phyloP scores from a whole-genome alignment of 2,113 vertebrate species.

The Ctenodactylus gundi region DNA sequence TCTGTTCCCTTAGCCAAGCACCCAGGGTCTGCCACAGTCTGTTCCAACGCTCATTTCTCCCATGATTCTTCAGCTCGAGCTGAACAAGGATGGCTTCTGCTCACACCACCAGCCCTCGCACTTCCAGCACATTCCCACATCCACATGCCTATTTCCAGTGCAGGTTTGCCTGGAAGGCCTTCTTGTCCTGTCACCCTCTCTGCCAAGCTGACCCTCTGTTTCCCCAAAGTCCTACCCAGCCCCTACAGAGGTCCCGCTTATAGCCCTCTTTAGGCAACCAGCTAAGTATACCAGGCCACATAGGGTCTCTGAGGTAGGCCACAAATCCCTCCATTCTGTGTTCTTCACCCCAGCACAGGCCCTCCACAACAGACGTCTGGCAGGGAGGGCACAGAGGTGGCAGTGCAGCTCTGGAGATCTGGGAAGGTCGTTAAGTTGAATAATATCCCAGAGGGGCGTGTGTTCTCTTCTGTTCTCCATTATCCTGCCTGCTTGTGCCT shows the following conservation, averaged over 20 bases:
- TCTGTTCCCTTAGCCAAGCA: not conserved
- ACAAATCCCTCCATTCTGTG: not conserved
- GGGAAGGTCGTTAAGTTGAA: conserved; percentile 52
- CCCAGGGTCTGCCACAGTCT: no score
- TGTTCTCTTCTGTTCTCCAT: conserved; percentile 51
- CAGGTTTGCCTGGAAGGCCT: not conserved
- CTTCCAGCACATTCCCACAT: not conserved
- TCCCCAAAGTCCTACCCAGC: not conserved
- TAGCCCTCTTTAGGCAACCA: not conserved
- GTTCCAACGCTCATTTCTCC: no score
- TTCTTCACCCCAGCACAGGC: not conserved
- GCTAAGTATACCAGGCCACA: not conserved
- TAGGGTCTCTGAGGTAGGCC: not conserved
- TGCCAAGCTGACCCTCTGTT: not conserved
- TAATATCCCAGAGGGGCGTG: conserved; percentile 40
- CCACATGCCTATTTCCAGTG: not conserved
- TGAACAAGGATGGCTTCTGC: not conserved
- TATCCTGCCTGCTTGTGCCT: conserved; percentile 40
- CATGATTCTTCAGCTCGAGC: not conserved
- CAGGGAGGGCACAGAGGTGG: conserved; percentile 9
- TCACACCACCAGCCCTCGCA: no score
- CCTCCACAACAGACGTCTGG: not conserved
- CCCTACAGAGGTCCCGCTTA: not conserved
- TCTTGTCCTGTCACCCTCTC: not conserved
- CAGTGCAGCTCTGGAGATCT: conserved; percentile 3